These are phyloP conservation scores for Quadroppia sp. DNA, from an alignment of 2,888 invertebrate species.

Conservation along the genomic window DNA sequence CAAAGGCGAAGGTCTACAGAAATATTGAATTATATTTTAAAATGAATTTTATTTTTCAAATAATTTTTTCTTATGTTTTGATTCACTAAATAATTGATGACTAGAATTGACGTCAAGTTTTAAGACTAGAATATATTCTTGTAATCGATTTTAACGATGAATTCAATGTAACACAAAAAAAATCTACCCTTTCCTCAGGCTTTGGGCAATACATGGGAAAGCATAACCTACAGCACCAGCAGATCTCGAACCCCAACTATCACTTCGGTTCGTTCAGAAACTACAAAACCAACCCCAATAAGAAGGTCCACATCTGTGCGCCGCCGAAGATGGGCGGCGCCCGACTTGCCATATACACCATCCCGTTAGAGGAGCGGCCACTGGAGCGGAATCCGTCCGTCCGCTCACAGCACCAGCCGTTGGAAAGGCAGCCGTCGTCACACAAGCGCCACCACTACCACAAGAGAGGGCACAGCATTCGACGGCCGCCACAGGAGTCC, in stretches of 20 bases:
- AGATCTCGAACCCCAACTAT: slow-evolving; percentile 41
- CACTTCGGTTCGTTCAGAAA: slow-evolving; percentile 23
- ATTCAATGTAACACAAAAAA: too few species aligned
- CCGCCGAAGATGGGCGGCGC: slow-evolving; percentile 42
- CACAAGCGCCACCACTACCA: background rate
- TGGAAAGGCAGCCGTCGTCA: background rate
- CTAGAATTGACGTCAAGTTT: too few species aligned
- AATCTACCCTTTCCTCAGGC: background rate
- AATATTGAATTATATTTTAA: too few species aligned
- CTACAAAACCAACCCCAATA: slow-evolving; percentile 23
- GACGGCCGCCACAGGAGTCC: background rate
- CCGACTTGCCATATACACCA: slow-evolving; percentile 37
- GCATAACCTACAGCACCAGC: slow-evolving; percentile 41
- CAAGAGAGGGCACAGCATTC: background rate
- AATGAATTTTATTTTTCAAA: background rate
- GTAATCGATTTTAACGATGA: background rate
- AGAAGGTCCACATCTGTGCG: slow-evolving; percentile 23
- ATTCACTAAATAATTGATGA: too few species aligned
- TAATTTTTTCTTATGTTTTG: background rate
- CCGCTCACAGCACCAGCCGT: background rate
- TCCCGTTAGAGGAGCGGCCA: background rate
- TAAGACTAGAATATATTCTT: too few species aligned
- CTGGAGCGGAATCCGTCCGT: background rate
- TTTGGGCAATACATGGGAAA: slow-evolving; percentile 41
- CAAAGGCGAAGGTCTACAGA: slow-evolving; percentile 34